Evolutionary conservation across 2,888 invertebrate species (phyloP), one percentile per base, ranked within the genome.

Genomic region (Argyra leucocephala): DNA sequence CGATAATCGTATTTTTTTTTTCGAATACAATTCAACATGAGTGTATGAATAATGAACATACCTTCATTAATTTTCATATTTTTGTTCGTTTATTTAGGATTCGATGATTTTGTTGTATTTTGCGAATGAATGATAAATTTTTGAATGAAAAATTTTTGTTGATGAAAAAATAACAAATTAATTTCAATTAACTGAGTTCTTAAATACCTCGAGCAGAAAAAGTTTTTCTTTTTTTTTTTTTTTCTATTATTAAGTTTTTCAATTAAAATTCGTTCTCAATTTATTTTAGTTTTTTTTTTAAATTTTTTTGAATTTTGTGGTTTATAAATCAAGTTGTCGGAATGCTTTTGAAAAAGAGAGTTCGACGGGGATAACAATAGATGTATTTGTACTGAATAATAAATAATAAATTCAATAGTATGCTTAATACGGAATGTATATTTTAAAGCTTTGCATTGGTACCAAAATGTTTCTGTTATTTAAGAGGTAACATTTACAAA

Each of bases 101-200:
- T 18, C n/a, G n/a, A n/a, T n/a, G n/a, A n/a, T n/a, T 48, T 48
- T 48, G 15, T n/a, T n/a, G 48, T 18, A n/a, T 48, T 48, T 48
- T 48, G 18, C 18, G 48, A 15, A 48, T 48, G 18, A n/a, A 48
- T 3, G 6, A n/a, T n/a, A n/a, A n/a, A n/a, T n/a, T n/a, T n/a
- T n/a, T n/a, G n/a, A n/a, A n/a, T n/a, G n/a, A n/a, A n/a, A n/a
- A 48, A 48, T 18, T 48, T 48, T 48, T 48, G 3, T 31, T 18
- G 18, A 48, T 48, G 48, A 48, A 48, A 48, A 48, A 48, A 48
- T 48, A 48, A 48, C 48, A 48, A 48, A 48, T 48, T 48, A 48
- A 48, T 48, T 48, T 48, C 48, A 48, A 48, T 48, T 48, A 48
- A 48, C 48, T 48, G 48, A 48, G 48, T 48, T 48, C 18, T 48